Evolutionary conservation across 2,888 invertebrate species (phyloP).

Genomic region (Oxycera nigricornis): DNA sequence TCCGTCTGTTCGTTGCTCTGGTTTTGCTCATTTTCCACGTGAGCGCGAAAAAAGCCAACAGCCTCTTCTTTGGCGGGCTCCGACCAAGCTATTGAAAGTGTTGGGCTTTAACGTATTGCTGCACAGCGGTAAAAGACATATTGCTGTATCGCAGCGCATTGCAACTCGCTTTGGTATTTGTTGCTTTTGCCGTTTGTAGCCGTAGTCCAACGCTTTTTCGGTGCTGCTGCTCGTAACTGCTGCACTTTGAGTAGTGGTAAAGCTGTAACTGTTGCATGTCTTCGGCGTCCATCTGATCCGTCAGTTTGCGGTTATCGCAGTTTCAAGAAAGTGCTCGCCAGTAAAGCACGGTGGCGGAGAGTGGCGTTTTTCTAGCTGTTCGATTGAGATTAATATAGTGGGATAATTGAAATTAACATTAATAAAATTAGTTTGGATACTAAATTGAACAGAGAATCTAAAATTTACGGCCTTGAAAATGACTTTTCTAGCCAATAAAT

Average conservation of each 20-base stretch:
- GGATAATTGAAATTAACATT: neutral
- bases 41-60: constrained; percentile 12
- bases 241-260: constrained; percentile 28
- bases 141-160: neutral
- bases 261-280: constrained; percentile 21
- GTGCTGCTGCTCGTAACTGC: constrained; percentile 2
- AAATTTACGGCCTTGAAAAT: neutral
- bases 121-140: neutral
- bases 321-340: constrained; percentile 58
- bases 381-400: constrained; percentile 9
- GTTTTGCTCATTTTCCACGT: constrained; percentile 32
- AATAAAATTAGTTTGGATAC: neutral
- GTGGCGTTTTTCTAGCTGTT: constrained; percentile 48
- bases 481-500: neutral
- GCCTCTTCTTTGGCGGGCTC: constrained; percentile 4
- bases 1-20: neutral
- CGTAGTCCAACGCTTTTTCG: neutral
- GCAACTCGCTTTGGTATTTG: constrained; percentile 1
- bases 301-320: constrained; percentile 52
- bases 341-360: constrained; percentile 54
- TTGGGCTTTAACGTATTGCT: neutral
- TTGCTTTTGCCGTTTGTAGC: neutral
- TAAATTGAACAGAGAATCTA: neutral
- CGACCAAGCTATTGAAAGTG: neutral
- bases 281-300: constrained; percentile 39